Conservation (phyloP, 2,113 vertebrate species). For the Pseudopipra pipra region DNA sequence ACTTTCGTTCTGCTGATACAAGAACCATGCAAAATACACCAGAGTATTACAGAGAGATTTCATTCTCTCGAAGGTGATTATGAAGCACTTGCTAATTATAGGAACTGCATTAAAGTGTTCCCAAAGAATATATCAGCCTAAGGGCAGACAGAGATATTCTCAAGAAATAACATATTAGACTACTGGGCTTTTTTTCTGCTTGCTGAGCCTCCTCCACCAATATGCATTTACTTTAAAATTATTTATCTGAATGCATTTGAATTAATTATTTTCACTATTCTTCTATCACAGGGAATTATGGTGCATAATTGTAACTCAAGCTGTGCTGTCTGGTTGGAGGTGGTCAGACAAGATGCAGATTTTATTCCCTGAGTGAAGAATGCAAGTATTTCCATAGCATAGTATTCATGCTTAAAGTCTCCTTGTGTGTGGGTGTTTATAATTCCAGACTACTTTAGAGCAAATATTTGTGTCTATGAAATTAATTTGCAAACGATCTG, state of each 20-base stretch:
- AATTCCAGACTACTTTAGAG: slow-evolving; percentile 22
- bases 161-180: neutral
- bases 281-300: neutral
- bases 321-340: neutral
- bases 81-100: neutral
- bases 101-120: neutral
- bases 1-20: neutral
- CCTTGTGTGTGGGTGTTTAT: slow-evolving; percentile 26
- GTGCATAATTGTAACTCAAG: neutral
- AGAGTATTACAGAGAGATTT: neutral
- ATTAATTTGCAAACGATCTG: neutral
- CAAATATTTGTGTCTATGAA: slow-evolving; percentile 37
- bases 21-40: neutral
- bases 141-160: neutral
- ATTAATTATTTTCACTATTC: slow-evolving; percentile 6
- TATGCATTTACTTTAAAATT: slow-evolving; percentile 1
- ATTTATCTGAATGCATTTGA: slow-evolving; percentile 44
- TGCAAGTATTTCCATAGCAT: slow-evolving; percentile 46
- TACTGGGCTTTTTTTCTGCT: neutral
- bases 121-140: neutral
- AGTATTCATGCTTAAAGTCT: slow-evolving; percentile 34
- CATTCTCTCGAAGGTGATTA: neutral
- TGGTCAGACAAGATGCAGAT: neutral
- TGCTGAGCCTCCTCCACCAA: neutral
- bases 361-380: slow-evolving; percentile 27